Base-by-base conservation (phyloP, 35 echinoderm and acorn worm species). In the Apostichopus californicus region DNA sequence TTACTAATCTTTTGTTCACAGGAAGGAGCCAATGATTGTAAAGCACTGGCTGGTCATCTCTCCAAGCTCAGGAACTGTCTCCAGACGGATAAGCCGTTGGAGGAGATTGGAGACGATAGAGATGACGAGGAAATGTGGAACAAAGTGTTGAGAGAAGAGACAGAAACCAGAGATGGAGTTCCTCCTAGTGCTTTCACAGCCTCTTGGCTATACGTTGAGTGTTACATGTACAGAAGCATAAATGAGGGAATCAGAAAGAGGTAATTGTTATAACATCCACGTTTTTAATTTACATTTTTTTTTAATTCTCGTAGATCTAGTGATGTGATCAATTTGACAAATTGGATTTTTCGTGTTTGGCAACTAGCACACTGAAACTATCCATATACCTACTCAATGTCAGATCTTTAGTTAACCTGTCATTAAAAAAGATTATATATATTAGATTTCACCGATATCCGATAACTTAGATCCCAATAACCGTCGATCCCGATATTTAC, bases 171-270 rank as follows among this genome's bases (percentile, higher is more conserved):
- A 55, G 88, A 72, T 3, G 93, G 93, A 5, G 24, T 56, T 0
- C 80, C 91, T 18, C 93, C 97, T 12, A 98, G 91, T 75, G 94
- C 90, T 81, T 98, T 96, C 89, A 91, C 90, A 22, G 88, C 92
- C 12, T 71, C 95, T 10, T 98, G 97, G 97, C 73, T 98, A 1
- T 96, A 94, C 52, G 87, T 95, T 0, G 97, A 96, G 83, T 98
- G 95, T 55, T 94, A 90, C 71, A 98, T 96, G 97, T 98, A 98
- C 63, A 80, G 97, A 56, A 91, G 66, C 18, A 96, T 98, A 20
- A 92, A 73, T 78, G 93, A 98, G 34, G 82, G 86, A 5, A 98
- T 98, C 18, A 15, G 21, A 46, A 78, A 86, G 15, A 98, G 97
- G 97, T 98, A 46, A 46, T 46, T 46, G 34, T 46, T 46, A 46